Evolutionary conservation across 2,888 invertebrate genomes (phyloP), one percentile per base, ranked within the genome.

Genomic region (Tiliacea citrago): DNA sequence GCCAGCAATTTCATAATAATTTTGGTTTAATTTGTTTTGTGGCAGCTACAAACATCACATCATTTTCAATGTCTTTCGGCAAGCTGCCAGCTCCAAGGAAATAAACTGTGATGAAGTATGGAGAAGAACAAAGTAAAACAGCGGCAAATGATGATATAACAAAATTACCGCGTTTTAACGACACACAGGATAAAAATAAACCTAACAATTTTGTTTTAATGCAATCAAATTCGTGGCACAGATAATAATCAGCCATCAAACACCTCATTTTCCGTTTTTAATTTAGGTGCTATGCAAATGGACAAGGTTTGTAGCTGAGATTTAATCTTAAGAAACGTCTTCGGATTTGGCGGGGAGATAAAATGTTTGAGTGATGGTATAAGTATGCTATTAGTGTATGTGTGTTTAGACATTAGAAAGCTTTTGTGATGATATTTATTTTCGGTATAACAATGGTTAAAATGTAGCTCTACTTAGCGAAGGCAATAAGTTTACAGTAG

Each of bases 231-330:
- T 74, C 73, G 76, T 79, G 67, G 73, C 73, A 67, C 74, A 79
- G 88, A 88, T 88, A 79, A 82, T 85, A 86, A 88, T 88, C 85
- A 68, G 61, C 79, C 86, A 88, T 90, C 86, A 88, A 88, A 88
- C 89, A 88, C 87, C 86, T 84, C 86, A 87, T 88, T 87, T 90
- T 86, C 89, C 88, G 85, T 83, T 83, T 86, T 79, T 88, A 90
- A 90, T 89, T 91, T 88, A 86, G 84, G 81, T 83, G 83, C 85
- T 88, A 91, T 90, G 90, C 88, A 89, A 90, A 91, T 90, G 87
- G 88, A 86, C 86, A 86, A 85, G 87, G 72, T 86, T 88, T 87
- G 88, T 88, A 91, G 91, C 89, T 86, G 47, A 73, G 68, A 76
- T 78, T 82, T 77, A 77, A 90, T 91, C 90, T 84, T 79, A 85